Conservation (phyloP, 1,140 invertebrate species). For the Rhagoletis pomonella region DNA sequence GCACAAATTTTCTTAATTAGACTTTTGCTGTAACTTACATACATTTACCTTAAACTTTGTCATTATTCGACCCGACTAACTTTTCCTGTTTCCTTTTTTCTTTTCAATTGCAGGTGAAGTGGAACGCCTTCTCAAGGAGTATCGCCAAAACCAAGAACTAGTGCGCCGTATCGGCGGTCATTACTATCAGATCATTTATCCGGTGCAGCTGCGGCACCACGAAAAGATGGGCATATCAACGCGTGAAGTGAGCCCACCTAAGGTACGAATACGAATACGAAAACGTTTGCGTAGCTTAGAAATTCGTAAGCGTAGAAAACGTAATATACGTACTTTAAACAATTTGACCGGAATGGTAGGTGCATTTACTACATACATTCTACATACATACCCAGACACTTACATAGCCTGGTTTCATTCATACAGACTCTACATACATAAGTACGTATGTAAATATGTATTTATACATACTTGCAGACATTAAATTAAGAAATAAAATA, state of each 20-base stretch:
- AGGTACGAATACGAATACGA: conserved; percentile 83
- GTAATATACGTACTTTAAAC: conserved; percentile 65
- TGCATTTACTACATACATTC: conserved; percentile 58
- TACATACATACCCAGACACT: conserved; percentile 42
- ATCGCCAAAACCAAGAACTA: conserved; percentile 93
- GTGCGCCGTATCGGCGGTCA: conserved; percentile 91
- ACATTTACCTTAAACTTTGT: not conserved
- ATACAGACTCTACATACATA: conserved; percentile 1
- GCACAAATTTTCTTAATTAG: not conserved
- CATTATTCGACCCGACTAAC: not conserved
- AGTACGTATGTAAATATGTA: not conserved
- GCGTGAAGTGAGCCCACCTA: conserved; percentile 87
- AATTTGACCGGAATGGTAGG: conserved; percentile 70
- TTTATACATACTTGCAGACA: not conserved
- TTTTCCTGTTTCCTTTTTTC: conserved; percentile 11
- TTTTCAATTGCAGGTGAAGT: conserved; percentile 84
- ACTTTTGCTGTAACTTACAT: not conserved
- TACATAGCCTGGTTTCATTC: conserved; percentile 57
- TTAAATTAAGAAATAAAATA: too few relatives aligned
- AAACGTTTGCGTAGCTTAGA: conserved; percentile 59
- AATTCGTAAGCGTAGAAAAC: conserved; percentile 41
- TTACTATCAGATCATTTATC: conserved; percentile 96
- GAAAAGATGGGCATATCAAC: conserved; percentile 96
- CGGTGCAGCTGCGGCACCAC: conserved; percentile 93
- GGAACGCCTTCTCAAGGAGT: conserved; percentile 89